Base-by-base conservation (phyloP, 2,797 vertebrate genomes). In the Neostethus bicornis region DNA sequence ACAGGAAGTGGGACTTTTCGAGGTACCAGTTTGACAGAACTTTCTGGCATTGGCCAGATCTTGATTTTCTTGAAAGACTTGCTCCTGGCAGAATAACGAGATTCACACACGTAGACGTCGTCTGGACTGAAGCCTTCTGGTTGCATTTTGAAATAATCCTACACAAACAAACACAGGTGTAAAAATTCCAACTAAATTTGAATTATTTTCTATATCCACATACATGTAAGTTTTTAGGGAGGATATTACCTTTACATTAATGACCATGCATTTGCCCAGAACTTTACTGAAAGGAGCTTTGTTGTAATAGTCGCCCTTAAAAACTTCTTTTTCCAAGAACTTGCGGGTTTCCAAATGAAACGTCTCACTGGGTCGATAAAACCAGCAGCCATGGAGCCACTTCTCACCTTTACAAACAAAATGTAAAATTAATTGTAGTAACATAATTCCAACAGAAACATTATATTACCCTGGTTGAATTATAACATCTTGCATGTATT, bases 1-100 rank as follows among this genome's bases (percentile, higher is more conserved):
- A 99, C 97, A 1, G 97, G 95, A 81, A 99, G 81, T 1, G 93
- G 93, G 13, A 94, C 89, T 1, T 98, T 95, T 37, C 97, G 93
- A 25, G 92, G 79, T 11, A 93, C 87, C 44, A 95, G 89, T 13
- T 93, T 94, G 24, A 96, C 92, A 0, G 93, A 92, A 80, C 92
- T 95, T 24, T 90, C 72, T 0, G 96, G 95, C 92, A 98, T 92
- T 25, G 95, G 92, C 96, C 95, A 98, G 17, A 98, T 81, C 59
- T 99, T 99, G 67, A 99, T 99, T 91, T 99, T 99, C 77, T 98
- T 99, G 80, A 99, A 99, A 41, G 92, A 90, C 65, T 98, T 99
- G 53, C 89, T 94, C 83, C 95, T 94, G 0, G 94, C 94, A 29
- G 93, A 87, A 31, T 99, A 99, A 49, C 96, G 95, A 7, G 97